Conservation (phyloP, 2,888 invertebrate species). For the Eurois occulta region DNA sequence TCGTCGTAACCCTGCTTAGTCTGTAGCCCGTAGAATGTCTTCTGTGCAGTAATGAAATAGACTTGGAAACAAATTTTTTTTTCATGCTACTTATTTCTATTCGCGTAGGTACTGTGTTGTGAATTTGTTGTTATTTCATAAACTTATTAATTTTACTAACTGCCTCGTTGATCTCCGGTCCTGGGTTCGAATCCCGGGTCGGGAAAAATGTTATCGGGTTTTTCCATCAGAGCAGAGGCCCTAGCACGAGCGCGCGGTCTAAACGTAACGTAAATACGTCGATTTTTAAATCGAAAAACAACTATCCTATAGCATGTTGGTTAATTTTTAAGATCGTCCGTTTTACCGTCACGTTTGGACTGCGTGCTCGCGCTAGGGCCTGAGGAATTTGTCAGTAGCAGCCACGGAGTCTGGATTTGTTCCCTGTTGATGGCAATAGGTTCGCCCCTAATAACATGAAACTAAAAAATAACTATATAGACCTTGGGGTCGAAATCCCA, state of each 20-base stretch:
- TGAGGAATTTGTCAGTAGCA: not conserved
- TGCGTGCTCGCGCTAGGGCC: not conserved
- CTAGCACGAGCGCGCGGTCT: too few species aligned
- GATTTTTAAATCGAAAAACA: too few species aligned
- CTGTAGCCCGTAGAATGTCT: slow-evolving; percentile 2
- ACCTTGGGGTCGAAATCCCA: too few species aligned
- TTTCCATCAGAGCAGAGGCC: not conserved
- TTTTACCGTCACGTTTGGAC: too few species aligned
- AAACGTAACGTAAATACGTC: not conserved
- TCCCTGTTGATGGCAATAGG: not conserved
- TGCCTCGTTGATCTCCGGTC: not conserved
- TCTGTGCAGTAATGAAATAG: not conserved
- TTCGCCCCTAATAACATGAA: not conserved
- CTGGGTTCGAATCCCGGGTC: not conserved
- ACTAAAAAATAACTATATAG: too few species aligned
- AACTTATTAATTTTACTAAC: not conserved
- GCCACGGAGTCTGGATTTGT: not conserved
- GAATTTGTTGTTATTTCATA: not conserved
- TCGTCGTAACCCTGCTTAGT: not conserved
- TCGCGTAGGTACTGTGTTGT: not conserved
- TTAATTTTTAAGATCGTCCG: too few species aligned
- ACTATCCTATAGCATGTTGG: too few species aligned
- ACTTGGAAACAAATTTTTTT: not conserved
- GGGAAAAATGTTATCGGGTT: not conserved
- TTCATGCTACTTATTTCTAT: not conserved